Conservation (phyloP, 1,140 invertebrate genomes). For the Papilio machaon region DNA sequence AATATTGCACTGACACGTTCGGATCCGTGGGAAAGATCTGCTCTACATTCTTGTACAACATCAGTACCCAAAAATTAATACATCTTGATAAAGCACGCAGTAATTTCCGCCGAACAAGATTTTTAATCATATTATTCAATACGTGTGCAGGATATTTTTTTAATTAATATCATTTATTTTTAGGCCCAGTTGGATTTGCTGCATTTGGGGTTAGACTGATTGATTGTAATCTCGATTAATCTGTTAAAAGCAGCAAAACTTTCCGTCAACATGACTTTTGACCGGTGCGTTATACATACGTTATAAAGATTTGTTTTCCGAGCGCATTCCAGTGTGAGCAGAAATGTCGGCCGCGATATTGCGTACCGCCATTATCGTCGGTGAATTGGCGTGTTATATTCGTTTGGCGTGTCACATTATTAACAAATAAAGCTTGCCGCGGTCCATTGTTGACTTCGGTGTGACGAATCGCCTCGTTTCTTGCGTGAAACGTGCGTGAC, state of each 20-base stretch:
- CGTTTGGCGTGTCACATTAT: constrained; percentile 67
- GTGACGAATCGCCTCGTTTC: constrained; percentile 64
- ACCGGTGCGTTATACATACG: background rate
- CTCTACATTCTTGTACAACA: constrained; percentile 1
- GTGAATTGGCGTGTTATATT: constrained; percentile 69
- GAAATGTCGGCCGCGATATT: constrained; percentile 42
- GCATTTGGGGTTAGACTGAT: no score
- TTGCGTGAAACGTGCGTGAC: constrained; percentile 60
- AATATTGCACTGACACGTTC: constrained; percentile 24
- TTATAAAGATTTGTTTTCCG: constrained; percentile 4
- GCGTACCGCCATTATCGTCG: constrained; percentile 53
- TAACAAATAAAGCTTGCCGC: constrained; percentile 72
- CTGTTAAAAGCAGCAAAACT: no score
- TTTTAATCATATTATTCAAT: no score
- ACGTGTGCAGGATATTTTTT: no score
- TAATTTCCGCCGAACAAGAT: no score
- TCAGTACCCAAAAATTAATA: background rate
- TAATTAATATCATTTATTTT: no score
- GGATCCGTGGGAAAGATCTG: constrained; percentile 8
- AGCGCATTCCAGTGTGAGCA: constrained; percentile 16
- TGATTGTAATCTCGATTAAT: no score
- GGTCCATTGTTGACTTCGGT: constrained; percentile 60
- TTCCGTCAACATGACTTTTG: background rate
- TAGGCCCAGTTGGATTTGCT: background rate
- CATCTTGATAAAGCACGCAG: background rate